Evolutionary conservation across 1,140 invertebrate species (phyloP).

Genomic region (Lysiphlebus fabarum): DNA sequence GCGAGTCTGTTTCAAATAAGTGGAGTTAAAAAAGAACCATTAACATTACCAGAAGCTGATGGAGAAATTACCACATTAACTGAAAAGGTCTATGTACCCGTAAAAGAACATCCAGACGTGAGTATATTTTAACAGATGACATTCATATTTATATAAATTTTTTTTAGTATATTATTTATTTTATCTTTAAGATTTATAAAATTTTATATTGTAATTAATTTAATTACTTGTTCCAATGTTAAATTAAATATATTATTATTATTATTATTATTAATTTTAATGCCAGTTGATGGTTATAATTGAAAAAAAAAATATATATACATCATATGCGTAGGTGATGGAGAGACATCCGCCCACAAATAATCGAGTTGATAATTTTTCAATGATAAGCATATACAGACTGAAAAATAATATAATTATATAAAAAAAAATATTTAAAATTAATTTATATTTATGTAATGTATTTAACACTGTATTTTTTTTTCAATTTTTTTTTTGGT

Average conservation of each 20-base stretch:
- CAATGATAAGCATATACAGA: too few relatives aligned
- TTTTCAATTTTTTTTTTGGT: too few relatives aligned
- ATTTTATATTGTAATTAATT: conserved; percentile 26
- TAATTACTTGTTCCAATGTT: too few relatives aligned
- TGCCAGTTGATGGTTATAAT: conserved; percentile 8
- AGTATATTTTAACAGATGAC: conserved; percentile 57
- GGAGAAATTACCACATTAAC: conserved; percentile 88
- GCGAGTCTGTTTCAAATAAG: conserved; percentile 97
- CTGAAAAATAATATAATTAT: too few relatives aligned
- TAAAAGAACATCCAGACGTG: conserved; percentile 99
- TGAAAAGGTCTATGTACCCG: conserved; percentile 99
- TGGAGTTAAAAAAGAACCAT: conserved; percentile 90
- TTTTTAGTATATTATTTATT: too few relatives aligned
- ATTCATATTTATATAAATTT: too few relatives aligned
- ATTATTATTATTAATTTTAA: too few relatives aligned
- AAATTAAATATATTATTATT: too few relatives aligned
- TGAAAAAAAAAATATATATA: conserved; percentile 17
- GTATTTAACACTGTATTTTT: too few relatives aligned
- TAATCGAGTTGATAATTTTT: conserved; percentile 10
- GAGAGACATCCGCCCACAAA: conserved; percentile 19
- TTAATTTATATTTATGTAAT: too few relatives aligned
- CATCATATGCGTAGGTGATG: conserved; percentile 15
- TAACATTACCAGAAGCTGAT: conserved; percentile 88
- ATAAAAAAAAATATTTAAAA: too few relatives aligned
- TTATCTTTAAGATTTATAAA: too few relatives aligned